Evolutionary conservation across 2,113 vertebrate genomes (phyloP), one percentile per base, ranked within the genome.

Genomic region (Equus quagga): DNA sequence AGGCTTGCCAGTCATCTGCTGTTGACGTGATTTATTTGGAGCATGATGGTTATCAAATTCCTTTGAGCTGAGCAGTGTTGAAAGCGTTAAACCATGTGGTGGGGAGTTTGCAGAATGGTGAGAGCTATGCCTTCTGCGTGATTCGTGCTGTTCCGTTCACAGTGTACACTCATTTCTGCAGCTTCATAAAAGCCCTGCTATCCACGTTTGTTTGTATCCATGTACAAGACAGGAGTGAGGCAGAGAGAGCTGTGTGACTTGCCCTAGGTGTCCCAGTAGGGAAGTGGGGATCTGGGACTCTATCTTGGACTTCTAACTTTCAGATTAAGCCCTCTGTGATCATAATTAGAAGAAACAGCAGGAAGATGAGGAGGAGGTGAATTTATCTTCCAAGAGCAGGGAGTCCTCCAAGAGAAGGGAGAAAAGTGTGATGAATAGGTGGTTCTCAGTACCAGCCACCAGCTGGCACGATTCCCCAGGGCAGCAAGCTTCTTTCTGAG

Each of bases 391-490:
- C 51, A 54, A 54, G 24, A 54, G 51, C 58, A 28, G 18, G 18
- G 60, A 14, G 44, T 91, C 49, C n/a, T 91, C 12, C n/a, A 79
- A 36, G 78, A 31, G 19, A 75, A n/a, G 58, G 80, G 62, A 84
- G 58, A 13, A 64, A 44, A 81, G 28, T 26, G 9, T 75, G 73
- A 15, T 21, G 2, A n/a, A 2, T 23, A 33, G 83, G 79, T 28
- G 67, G 58, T 94, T 96, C 83, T 97, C n/a, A 26, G 44, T 31
- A 65, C 64, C 65, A 95, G 80, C 96, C 90, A 92, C 92, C 95
- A 95, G 87, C 79, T 76, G 90, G 87, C 94, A 96, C 96, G 83
- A 15, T 92, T 96, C 93, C 65, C 84, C 58, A 65, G 24, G 84
- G 44, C 64, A 96, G 90, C 69, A 36, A 13, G 31, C 64, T 89